phyloP scores from a whole-genome alignment of 2,888 invertebrate species.

The Sepiola atlantica region DNA sequence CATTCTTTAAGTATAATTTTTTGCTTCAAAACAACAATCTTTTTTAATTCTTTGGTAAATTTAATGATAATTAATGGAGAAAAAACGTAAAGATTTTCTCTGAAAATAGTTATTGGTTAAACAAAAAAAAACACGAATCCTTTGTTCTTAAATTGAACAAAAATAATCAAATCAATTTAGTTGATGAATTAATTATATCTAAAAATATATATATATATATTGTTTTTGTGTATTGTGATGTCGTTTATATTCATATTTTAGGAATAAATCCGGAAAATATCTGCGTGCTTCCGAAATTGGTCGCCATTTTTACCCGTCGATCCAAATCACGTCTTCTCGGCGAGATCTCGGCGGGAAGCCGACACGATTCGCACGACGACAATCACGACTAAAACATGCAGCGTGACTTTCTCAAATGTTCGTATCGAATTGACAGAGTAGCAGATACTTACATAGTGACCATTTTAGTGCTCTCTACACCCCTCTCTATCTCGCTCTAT shows the following conservation, averaged over 20 bases:
- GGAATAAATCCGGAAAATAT: background rate
- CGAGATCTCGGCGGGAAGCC: constrained; percentile 8
- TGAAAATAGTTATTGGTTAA: background rate
- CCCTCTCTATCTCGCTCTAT: no score
- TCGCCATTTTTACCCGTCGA: background rate
- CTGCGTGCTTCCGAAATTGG: background rate
- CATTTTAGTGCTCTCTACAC: no score
- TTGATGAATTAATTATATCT: background rate
- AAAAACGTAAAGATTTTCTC: background rate
- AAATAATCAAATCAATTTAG: background rate
- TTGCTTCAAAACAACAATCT: no score
- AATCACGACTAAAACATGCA: background rate
- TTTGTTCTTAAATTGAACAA: background rate
- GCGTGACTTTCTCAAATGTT: background rate
- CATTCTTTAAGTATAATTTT: no score
- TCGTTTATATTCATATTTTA: background rate
- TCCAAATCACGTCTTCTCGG: background rate
- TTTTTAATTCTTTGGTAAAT: background rate
- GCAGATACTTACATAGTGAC: no score
- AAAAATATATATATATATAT: background rate
- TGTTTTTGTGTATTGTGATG: background rate
- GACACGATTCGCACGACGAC: background rate
- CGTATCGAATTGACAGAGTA: no score
- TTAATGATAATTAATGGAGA: background rate
- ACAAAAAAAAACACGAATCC: background rate